Percentiles rank a stretch among this genome's conserved stretches.
Evolutionary conservation across 2,113 vertebrate species (phyloP).

Genomic region (Saguinus imperator): DNA sequence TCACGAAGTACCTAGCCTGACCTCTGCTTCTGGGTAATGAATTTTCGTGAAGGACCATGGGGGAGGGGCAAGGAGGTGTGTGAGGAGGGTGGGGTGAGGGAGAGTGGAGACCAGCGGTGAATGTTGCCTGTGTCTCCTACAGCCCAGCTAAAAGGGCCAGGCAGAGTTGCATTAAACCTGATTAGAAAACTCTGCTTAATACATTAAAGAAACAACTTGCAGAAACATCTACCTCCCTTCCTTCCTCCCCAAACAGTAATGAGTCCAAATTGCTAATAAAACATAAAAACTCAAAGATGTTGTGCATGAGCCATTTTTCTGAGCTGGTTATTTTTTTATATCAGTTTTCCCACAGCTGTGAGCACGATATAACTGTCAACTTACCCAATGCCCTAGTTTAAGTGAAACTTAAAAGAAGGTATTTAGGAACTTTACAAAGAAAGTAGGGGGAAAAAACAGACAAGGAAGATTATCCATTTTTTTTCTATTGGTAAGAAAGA

Average conservation of each 20-base stretch:
- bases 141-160: constrained; percentile 50
- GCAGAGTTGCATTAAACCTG: constrained; percentile 75
- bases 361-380: constrained; percentile 83
- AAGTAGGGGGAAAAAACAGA: neutral
- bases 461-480: constrained; percentile 49
- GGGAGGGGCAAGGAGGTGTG: neutral
- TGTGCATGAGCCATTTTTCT: constrained; percentile 82
- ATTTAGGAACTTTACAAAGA: constrained; percentile 69
- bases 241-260: constrained; percentile 85
- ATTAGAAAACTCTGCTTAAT: constrained; percentile 85
- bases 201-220: constrained; percentile 84
- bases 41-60: constrained; percentile 74
- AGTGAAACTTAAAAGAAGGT: constrained; percentile 78
- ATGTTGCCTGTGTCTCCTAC: constrained; percentile 1
- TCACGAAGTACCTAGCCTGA: constrained; percentile 67
- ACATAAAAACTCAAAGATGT: constrained; percentile 84
- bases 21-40: constrained; percentile 68
- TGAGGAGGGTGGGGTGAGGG: neutral
- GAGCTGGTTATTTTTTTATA: constrained; percentile 84
- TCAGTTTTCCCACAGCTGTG: constrained; percentile 85
- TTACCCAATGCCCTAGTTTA: constrained; percentile 82
- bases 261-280: constrained; percentile 89
- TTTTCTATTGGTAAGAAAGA: constrained; percentile 72
- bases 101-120: neutral
- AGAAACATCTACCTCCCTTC: constrained; percentile 85